Evolutionary conservation across 2,888 invertebrate species (phyloP).

Genomic region (Melanostoma mellinum): DNA sequence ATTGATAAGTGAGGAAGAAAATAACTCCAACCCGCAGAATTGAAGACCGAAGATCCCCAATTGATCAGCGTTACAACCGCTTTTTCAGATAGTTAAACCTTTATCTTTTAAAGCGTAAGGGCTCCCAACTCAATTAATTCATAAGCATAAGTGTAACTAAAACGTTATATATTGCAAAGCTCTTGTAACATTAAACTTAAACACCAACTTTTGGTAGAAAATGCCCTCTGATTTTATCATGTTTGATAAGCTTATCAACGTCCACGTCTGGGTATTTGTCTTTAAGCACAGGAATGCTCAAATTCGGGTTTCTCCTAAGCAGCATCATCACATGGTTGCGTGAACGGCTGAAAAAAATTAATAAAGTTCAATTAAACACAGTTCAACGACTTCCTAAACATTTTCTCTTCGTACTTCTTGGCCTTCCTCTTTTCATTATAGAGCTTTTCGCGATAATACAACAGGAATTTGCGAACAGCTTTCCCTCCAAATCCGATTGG

Average conservation of each 20-base stretch:
- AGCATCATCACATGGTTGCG: slow-evolving; percentile 87
- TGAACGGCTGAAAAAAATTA: slow-evolving; percentile 83
- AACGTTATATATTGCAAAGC: slow-evolving; percentile 42
- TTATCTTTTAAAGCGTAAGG: no score
- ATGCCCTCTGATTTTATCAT: slow-evolving; percentile 86
- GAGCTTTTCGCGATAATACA: slow-evolving; percentile 86
- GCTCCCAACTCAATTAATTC: no score
- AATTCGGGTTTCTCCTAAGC: slow-evolving; percentile 89
- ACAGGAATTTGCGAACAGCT: slow-evolving; percentile 86
- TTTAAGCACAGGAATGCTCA: slow-evolving; percentile 87
- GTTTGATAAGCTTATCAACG: slow-evolving; percentile 85
- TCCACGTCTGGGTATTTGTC: slow-evolving; percentile 90
- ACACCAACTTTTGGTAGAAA: slow-evolving; percentile 82
- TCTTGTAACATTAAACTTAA: slow-evolving; percentile 69
- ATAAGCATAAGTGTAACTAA: slow-evolving; percentile 27
- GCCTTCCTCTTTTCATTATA: slow-evolving; percentile 84
- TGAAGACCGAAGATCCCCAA: background rate
- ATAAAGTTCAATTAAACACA: slow-evolving; percentile 26
- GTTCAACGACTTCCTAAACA: background rate
- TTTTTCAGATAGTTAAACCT: no score
- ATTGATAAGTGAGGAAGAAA: background rate
- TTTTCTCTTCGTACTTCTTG: slow-evolving; percentile 82
- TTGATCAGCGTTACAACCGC: no score
- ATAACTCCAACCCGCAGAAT: background rate
- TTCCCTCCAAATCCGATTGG: slow-evolving; percentile 84